These are phyloP conservation scores for Quadroppia sp. DNA, from an alignment of 2,888 invertebrate genomes.

Conservation along the genomic window DNA sequence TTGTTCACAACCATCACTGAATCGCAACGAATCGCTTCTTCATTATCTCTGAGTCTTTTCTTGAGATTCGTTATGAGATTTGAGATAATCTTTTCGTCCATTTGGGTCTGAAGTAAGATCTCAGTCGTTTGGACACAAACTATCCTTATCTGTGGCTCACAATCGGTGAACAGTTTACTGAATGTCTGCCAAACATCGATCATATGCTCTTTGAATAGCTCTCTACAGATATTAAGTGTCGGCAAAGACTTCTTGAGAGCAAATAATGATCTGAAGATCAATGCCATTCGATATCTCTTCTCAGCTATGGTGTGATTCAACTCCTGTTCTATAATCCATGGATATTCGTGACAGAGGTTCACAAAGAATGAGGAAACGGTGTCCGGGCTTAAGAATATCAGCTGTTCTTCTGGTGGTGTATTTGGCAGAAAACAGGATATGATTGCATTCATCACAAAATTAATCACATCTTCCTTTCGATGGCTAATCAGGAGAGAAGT, in stretches of 20 bases:
- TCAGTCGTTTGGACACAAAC: conserved; percentile 10
- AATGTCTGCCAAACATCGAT: not conserved
- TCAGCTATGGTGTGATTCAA: not conserved
- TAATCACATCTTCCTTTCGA: not conserved
- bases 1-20: not conserved
- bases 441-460: not conserved
- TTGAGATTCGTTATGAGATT: not conserved
- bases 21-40: not conserved
- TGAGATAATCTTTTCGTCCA: not conserved
- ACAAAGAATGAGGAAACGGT: not conserved
- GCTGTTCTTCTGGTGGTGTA: not conserved
- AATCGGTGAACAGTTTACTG: not conserved
- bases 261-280: not conserved
- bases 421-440: not conserved
- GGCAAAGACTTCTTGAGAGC: not conserved
- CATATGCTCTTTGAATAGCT: not conserved
- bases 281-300: conserved; percentile 1
- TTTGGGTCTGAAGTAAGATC: not conserved
- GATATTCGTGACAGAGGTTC: not conserved
- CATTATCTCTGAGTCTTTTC: conserved; percentile 1
- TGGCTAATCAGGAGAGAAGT: not conserved
- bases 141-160: conserved; percentile 6
- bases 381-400: not conserved
- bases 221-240: not conserved
- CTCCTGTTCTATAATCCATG: not conserved